These are phyloP conservation scores for Synergus laeviventris DNA, from an alignment of 2,888 invertebrate species.

Conservation along the genomic window DNA sequence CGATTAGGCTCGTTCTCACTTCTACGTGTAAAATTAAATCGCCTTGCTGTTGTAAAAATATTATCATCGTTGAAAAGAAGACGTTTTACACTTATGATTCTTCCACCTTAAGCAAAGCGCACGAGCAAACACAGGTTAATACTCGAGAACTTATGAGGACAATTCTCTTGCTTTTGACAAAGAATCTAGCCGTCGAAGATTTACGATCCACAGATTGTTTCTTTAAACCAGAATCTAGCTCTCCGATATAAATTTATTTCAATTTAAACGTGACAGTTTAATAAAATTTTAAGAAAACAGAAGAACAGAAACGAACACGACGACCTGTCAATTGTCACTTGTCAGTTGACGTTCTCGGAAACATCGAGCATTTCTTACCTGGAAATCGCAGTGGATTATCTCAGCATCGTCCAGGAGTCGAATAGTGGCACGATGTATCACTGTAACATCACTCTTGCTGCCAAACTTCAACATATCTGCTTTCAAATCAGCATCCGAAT, in stretches of 20 bases:
- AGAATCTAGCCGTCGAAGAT: not conserved
- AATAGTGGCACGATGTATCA: slow-evolving; percentile 81
- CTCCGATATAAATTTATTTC: not conserved
- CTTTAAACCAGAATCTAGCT: not conserved
- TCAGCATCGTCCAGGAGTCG: slow-evolving; percentile 93
- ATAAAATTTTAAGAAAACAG: not conserved
- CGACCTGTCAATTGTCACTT: slow-evolving; percentile 26
- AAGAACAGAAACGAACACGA: not conserved
- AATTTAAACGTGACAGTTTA: not conserved
- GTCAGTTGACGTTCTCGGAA: not conserved
- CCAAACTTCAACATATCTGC: slow-evolving; percentile 77
- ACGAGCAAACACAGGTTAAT: slow-evolving; percentile 16
- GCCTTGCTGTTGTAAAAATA: not conserved
- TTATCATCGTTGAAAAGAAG: not conserved
- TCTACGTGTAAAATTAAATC: slow-evolving; percentile 14
- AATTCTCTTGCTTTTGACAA: slow-evolving; percentile 5
- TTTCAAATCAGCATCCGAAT: slow-evolving; percentile 69
- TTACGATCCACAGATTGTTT: not conserved
- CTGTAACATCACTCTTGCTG: slow-evolving; percentile 77
- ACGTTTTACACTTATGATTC: not conserved
- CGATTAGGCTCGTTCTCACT: not conserved
- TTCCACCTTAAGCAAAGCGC: not conserved
- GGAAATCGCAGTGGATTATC: slow-evolving; percentile 94
- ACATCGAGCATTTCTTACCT: slow-evolving; percentile 78
- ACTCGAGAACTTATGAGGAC: not conserved